Conservation (phyloP, 2,113 vertebrate species). For the Myotis lucifugus region DNA sequence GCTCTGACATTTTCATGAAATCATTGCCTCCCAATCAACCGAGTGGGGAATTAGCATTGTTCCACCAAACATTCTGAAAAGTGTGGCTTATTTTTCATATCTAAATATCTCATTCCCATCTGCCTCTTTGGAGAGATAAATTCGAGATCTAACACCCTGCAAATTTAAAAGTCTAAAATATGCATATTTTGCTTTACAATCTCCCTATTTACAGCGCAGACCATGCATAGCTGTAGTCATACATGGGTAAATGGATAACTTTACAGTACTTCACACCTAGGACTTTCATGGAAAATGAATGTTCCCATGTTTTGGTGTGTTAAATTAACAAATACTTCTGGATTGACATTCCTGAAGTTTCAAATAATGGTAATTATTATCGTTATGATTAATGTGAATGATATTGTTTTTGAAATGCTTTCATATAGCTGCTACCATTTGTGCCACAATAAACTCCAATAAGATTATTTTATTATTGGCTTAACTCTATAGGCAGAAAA, state of each 20-base stretch:
- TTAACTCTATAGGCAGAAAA: neutral
- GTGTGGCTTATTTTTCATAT: slow-evolving; percentile 72
- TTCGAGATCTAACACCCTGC: neutral
- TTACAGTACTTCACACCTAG: neutral
- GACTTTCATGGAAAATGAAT: neutral
- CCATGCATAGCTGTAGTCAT: neutral
- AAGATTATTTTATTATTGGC: neutral
- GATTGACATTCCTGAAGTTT: neutral
- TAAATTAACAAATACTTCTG: neutral
- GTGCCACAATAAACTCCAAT: neutral
- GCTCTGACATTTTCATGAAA: slow-evolving; percentile 79
- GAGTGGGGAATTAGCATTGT: slow-evolving; percentile 70
- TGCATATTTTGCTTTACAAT: neutral
- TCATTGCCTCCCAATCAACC: slow-evolving; percentile 77
- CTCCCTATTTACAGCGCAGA: accelerated
- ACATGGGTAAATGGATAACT: neutral
- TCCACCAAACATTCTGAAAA: slow-evolving; percentile 75
- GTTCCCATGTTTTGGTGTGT: neutral
- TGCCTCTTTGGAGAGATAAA: slow-evolving; percentile 56
- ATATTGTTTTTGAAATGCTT: neutral
- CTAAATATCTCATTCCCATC: slow-evolving; percentile 62
- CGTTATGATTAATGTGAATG: neutral
- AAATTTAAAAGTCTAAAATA: slow-evolving; percentile 31
- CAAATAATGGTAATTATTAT: neutral
- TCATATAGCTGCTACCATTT: neutral